Evolutionary conservation across 2,888 invertebrate species (phyloP).

Genomic region (Hololepta plana): DNA sequence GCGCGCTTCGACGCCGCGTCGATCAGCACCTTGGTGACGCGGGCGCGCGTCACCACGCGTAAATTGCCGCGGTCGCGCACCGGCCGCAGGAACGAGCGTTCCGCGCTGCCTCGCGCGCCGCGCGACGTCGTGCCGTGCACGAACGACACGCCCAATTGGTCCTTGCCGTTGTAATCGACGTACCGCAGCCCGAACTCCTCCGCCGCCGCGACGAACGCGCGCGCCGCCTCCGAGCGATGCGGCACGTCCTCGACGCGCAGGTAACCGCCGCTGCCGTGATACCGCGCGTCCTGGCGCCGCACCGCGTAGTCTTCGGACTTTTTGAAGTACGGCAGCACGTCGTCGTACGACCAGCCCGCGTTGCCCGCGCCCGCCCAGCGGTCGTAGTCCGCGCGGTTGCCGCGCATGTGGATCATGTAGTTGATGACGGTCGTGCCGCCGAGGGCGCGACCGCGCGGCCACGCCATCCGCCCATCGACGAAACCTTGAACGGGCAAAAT

Average conservation of each 20-base stretch:
- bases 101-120: constrained; percentile 47
- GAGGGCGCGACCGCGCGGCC: constrained; percentile 35
- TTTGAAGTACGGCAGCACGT: constrained; percentile 27
- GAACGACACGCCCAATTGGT: constrained; percentile 39
- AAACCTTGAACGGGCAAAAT: constrained; percentile 16
- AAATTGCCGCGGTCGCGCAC: constrained; percentile 43
- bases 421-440: constrained; percentile 31
- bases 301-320: constrained; percentile 24
- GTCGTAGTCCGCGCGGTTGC: constrained; percentile 51
- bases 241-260: constrained; percentile 25
- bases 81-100: constrained; percentile 43
- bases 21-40: constrained; percentile 48
- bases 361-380: constrained; percentile 39
- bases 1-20: constrained; percentile 41
- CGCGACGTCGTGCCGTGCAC: constrained; percentile 40
- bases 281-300: constrained; percentile 19
- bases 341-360: constrained; percentile 33
- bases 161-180: constrained; percentile 48
- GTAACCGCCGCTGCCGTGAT: constrained; percentile 25
- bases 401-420: constrained; percentile 38
- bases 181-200: constrained; percentile 39
- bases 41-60: constrained; percentile 40
- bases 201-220: constrained; percentile 41
- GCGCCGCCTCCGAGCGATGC: constrained; percentile 25
- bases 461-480: constrained; percentile 24